A percentile compares a stretch with the other conserved stretches of the same genome.
phyloP scores from a whole-genome alignment of 2,888 invertebrate species.

The Mechanitis messenoides region DNA sequence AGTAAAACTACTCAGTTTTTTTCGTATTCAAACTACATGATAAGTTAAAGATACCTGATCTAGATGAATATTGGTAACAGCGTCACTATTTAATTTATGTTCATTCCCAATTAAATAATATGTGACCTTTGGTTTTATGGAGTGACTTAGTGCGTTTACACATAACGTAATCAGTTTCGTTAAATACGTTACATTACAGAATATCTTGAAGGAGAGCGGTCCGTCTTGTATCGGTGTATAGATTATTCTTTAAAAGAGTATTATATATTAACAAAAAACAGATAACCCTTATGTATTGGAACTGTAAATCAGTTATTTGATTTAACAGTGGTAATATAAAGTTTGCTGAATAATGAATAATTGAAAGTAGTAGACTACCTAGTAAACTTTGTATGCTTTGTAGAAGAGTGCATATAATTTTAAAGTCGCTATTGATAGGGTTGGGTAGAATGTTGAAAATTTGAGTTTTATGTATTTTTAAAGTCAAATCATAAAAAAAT shows the following conservation, averaged over 20 bases:
- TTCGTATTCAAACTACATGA: too few relatives aligned
- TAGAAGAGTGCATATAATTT: too few relatives aligned
- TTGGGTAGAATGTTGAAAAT: too few relatives aligned
- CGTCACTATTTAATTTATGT: conserved; percentile 54
- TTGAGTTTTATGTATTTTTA: too few relatives aligned
- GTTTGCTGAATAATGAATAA: too few relatives aligned
- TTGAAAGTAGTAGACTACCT: too few relatives aligned
- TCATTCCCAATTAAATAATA: conserved; percentile 64
- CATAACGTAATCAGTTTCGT: conserved; percentile 68
- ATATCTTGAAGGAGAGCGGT: conserved; percentile 73
- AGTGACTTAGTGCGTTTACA: conserved; percentile 71
- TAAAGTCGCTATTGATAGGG: too few relatives aligned
- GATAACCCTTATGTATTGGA: not conserved
- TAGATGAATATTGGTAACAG: conserved; percentile 60
- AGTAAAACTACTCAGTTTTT: not conserved
- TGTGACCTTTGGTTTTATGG: conserved; percentile 68
- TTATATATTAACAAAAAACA: conserved; percentile 12
- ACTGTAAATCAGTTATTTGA: not conserved
- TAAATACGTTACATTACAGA: conserved; percentile 72
- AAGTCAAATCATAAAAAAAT: too few relatives aligned
- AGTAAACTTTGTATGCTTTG: too few relatives aligned
- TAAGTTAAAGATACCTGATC: conserved; percentile 50
- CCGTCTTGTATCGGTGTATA: conserved; percentile 75
- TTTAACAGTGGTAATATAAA: not conserved
- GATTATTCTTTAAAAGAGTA: conserved; percentile 58